Conservation (phyloP, 53 echinoderm and acorn worm species). For the Arbacia lixula region DNA sequence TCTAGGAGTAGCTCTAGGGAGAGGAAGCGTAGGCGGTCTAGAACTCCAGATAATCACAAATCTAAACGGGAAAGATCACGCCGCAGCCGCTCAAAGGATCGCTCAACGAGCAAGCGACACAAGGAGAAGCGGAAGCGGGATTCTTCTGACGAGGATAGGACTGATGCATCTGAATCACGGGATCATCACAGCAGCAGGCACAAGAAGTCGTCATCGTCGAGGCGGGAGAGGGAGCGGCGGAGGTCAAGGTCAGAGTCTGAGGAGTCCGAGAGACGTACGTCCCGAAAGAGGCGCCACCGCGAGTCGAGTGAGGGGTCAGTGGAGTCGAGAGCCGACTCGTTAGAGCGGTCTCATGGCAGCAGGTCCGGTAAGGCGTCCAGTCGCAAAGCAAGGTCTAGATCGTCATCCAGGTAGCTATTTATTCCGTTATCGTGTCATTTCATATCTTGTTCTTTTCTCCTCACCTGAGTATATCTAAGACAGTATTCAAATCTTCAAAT, state of each 20-base stretch:
- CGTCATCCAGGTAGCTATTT: slow-evolving; percentile 94
- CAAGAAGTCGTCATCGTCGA: slow-evolving; percentile 25
- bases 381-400: slow-evolving; percentile 92
- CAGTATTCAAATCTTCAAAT: too few relatives aligned
- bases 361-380: slow-evolving; percentile 99
- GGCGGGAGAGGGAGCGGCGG: not conserved
- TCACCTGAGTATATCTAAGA: too few relatives aligned
- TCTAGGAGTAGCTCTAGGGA: slow-evolving; percentile 22
- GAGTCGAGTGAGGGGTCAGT: slow-evolving; percentile 63
- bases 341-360: slow-evolving; percentile 69
- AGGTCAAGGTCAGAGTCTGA: slow-evolving; percentile 27
- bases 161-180: slow-evolving; percentile 1
- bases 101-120: slow-evolving; percentile 41
- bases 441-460: too few relatives aligned
- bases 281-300: slow-evolving; percentile 36
- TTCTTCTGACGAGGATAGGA: slow-evolving; percentile 23
- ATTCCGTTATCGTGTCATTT: not conserved
- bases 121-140: slow-evolving; percentile 37
- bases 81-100: slow-evolving; percentile 32
- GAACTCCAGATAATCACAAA: slow-evolving; percentile 20
- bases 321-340: slow-evolving; percentile 73
- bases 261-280: slow-evolving; percentile 19
- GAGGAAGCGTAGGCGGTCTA: slow-evolving; percentile 8
- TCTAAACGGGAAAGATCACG: slow-evolving; percentile 30
- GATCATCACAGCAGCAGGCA: slow-evolving; percentile 18